Base-by-base conservation (phyloP, 2,888 invertebrate species). In the Chymomyza amoena region DNA sequence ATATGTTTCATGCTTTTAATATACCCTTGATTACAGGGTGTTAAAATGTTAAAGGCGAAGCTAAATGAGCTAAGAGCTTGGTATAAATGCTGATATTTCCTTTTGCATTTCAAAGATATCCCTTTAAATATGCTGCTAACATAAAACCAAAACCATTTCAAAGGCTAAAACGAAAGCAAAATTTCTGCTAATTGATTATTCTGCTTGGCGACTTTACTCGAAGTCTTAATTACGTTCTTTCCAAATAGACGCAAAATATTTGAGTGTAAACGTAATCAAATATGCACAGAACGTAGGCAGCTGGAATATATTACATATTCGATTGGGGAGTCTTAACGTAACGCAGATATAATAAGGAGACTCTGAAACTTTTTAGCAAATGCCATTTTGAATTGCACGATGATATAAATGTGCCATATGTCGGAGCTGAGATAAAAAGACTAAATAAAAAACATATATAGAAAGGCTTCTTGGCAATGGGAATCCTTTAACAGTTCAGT, bases 261-360 rank as follows among this genome's bases (percentile, higher is more conserved):
- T 36, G 6, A 36, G 36, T 36, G 36, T 36, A 45, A 57, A 54
- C 15, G 16, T 52, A 66, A 61, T 60, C 18, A 36, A 13, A 32
- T 60, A 60, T 66, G 57, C 57, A 10, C 20, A 57, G 9, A 15
- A 15, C 57, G 57, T 57, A 25, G 60, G 60, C 39, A 16, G 15
- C 39, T 45, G 39, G 39, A 45, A 45, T 45, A 7, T 5, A 4
- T 15, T 10, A 10, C 25, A 2, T 25, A 25, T 25, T 25, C 25
- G 25, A 25, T 25, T 0, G 25, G 4, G 25, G 25, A 25, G 32
- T 32, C 2, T 28, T 6, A 28, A 28, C 28, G 28, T 4, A 28
- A 28, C 28, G 28, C 28, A 4, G 28, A 28, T 28, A n/a, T n/a
- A n/a, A n/a, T n/a, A n/a, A n/a, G 25, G 4, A 4, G 25, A 25